These are phyloP conservation scores for Gymnoscopelus braueri DNA, from an alignment of 2,797 vertebrate genomes.

Conservation along the genomic window DNA sequence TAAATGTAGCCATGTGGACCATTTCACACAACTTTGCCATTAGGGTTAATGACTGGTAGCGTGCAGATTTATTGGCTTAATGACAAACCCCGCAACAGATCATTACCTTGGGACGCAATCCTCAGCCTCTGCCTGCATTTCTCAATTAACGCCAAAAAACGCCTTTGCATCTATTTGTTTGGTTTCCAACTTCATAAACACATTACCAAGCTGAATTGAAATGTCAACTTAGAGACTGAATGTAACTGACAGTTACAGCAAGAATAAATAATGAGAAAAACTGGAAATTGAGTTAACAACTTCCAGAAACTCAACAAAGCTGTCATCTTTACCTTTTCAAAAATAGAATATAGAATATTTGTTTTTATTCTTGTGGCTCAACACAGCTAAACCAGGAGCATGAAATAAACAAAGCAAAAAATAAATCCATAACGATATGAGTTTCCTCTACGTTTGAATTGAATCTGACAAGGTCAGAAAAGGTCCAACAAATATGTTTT, in stretches of 20 bases:
- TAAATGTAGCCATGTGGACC: slow-evolving; percentile 35
- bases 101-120: slow-evolving; percentile 66
- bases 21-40: slow-evolving; percentile 49
- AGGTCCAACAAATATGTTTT: too few relatives aligned
- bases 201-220: slow-evolving; percentile 29
- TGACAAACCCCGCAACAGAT: slow-evolving; percentile 65
- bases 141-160: slow-evolving; percentile 53
- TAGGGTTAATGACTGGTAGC: slow-evolving; percentile 63
- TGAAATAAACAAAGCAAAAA: not conserved
- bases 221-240: slow-evolving; percentile 21
- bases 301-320: not conserved
- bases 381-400: not conserved
- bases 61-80: slow-evolving; percentile 68
- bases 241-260: slow-evolving; percentile 8
- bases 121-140: slow-evolving; percentile 42
- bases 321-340: not conserved
- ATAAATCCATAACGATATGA: not conserved
- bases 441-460: too few relatives aligned
- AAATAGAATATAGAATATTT: not conserved
- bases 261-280: slow-evolving; percentile 6
- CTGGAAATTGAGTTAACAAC: not conserved
- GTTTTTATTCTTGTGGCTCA: not conserved
- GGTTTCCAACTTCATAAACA: slow-evolving; percentile 36
- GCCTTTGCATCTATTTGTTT: slow-evolving; percentile 27
- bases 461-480: too few relatives aligned